These are phyloP conservation scores for Oncorhynchus mykiss DNA, from an alignment of 2,113 vertebrate species.

Conservation along the genomic window DNA sequence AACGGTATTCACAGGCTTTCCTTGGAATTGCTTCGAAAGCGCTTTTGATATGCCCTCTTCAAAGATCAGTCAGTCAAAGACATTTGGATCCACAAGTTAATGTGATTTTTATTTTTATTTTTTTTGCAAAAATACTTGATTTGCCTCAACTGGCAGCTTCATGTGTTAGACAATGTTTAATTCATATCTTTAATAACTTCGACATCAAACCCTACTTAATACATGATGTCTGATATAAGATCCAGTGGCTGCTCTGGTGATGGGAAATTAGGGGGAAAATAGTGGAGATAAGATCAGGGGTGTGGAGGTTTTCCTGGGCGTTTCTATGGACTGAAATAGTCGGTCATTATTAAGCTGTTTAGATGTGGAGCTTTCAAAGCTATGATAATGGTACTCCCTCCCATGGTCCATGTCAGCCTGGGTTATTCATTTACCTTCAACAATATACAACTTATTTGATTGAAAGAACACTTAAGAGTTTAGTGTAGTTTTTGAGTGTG, in stretches of 20 bases:
- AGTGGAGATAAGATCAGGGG: slow-evolving; percentile 27
- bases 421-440: too few species aligned
- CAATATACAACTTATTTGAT: too few species aligned
- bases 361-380: slow-evolving; percentile 39
- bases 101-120: too few species aligned
- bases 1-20: slow-evolving; percentile 46
- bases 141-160: too few species aligned
- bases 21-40: slow-evolving; percentile 41
- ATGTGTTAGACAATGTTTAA: too few species aligned
- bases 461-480: too few species aligned
- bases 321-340: slow-evolving; percentile 49
- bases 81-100: background rate
- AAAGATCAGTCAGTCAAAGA: background rate
- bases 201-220: background rate
- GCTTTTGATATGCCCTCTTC: slow-evolving; percentile 30
- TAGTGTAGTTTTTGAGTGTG: too few species aligned
- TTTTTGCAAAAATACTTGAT: too few species aligned
- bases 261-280: slow-evolving; percentile 43
- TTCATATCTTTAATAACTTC: too few species aligned
- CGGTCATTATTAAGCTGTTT: slow-evolving; percentile 42
- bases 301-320: slow-evolving; percentile 51
- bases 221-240: background rate
- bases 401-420: background rate
- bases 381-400: background rate
- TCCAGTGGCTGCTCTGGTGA: slow-evolving; percentile 13